Base-by-base conservation (phyloP, 2,113 vertebrate species). In the Cryptotis parvus region DNA sequence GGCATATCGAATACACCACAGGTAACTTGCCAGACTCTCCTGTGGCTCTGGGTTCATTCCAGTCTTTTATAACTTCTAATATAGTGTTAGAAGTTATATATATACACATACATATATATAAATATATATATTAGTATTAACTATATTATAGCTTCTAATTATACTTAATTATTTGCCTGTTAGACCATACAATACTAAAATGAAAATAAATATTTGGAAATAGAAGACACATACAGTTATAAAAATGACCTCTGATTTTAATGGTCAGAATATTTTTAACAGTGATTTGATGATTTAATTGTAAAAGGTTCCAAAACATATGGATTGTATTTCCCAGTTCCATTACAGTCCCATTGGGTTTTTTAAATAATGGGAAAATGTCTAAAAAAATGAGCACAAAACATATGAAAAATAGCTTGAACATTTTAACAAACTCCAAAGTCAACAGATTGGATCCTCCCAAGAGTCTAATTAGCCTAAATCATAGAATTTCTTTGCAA, bases 261-360 rank as follows among this genome's bases (percentile, higher is more conserved):
- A 35, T 89, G 73, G 43, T 66, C 33, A 73, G 81, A 91, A 89
- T 39, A 84, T 70, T 86, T 90, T 95, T 49, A 88, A 70, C 7
- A 80, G 35, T 70, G 66, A 91, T 80, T 92, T 95, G 79, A 83
- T 94, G 74, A 94, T 79, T 95, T 93, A 94, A 95, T 84, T 91
- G 33, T 72, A 95, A 90, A 87, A 78, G 31, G 2, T 88, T 95
- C 70, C 39, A 93, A 91, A 93, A 85, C 90, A 94, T 92, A 93
- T 91, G 87, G 91, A 82, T 93, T 80, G 73, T 12, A 83, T 96
- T 93, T 94, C 70, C 33, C 61, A 88, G 72, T 73, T 94, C 75
- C 69, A 79, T 63, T 94, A 92, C 14, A 94, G 39, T 93, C 35
- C 87, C 90, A 69, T 0, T 76, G 84, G 79, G 75, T 86, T 96